Evolutionary conservation across 2,888 invertebrate species (phyloP).

Genomic region (Arctia plantaginis): DNA sequence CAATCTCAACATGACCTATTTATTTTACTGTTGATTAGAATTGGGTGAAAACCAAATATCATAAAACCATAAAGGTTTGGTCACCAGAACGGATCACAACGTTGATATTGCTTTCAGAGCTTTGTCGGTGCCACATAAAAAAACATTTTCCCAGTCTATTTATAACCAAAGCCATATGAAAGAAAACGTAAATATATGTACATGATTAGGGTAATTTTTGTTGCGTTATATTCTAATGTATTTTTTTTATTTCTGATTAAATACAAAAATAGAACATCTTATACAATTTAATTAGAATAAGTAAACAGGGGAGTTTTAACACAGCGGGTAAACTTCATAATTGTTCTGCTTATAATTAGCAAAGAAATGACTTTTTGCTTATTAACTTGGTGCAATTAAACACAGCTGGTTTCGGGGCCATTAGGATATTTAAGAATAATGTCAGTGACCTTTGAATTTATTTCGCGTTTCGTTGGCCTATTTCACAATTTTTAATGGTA

Average conservation of each 20-base stretch:
- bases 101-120: background rate
- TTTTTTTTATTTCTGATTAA: background rate
- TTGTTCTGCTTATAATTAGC: slow-evolving; percentile 22
- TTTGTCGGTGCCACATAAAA: background rate
- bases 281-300: slow-evolving; percentile 11
- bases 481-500: background rate
- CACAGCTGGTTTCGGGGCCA: background rate
- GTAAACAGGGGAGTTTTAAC: slow-evolving; percentile 9
- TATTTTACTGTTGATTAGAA: background rate
- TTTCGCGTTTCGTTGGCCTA: background rate
- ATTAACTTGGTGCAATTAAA: slow-evolving; percentile 14
- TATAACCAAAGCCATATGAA: background rate
- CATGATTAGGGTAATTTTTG: background rate
- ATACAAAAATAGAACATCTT: background rate
- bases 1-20: background rate
- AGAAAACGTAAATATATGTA: background rate
- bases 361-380: slow-evolving; percentile 17
- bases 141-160: background rate
- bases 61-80: background rate
- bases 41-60: background rate
- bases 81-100: background rate
- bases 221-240: background rate
- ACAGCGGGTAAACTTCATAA: slow-evolving; percentile 17
- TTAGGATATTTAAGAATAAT: background rate
- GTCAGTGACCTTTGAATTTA: background rate